These are phyloP conservation scores for Apis cerana DNA, from an alignment of 1,140 invertebrate genomes.

Conservation along the genomic window DNA sequence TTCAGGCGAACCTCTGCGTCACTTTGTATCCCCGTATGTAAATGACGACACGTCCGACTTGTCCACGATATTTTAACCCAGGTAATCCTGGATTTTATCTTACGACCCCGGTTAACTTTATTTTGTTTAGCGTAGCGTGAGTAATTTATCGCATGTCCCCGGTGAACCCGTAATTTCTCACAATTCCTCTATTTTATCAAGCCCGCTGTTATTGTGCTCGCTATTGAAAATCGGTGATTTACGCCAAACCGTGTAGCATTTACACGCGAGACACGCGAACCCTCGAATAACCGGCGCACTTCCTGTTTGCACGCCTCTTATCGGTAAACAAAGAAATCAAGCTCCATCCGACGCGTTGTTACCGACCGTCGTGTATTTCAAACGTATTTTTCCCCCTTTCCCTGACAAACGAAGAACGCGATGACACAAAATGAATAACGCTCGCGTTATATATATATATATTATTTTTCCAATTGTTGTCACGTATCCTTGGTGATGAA, in stretches of 20 bases:
- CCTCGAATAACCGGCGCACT: background rate
- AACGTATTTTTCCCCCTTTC: background rate
- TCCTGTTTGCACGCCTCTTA: slow-evolving; percentile 11
- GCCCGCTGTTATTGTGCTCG: background rate
- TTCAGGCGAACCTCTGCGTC: background rate
- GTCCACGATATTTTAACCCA: background rate
- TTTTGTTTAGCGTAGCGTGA: slow-evolving; percentile 2
- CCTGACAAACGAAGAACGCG: background rate
- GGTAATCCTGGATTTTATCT: slow-evolving; percentile 16
- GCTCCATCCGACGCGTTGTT: background rate
- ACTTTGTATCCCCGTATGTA: slow-evolving; percentile 30
- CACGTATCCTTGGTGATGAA: background rate
- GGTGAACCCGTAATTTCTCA: slow-evolving; percentile 1
- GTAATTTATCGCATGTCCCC: background rate
- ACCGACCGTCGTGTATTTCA: background rate
- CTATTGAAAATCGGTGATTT: slow-evolving; percentile 13
- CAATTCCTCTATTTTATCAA: background rate
- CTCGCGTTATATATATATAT: too few relatives aligned
- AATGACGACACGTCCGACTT: slow-evolving; percentile 13
- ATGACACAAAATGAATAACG: background rate
- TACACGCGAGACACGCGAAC: background rate
- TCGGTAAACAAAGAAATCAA: slow-evolving; percentile 29
- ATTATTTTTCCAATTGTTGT: background rate
- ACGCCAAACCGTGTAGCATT: background rate
- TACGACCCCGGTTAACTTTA: slow-evolving; percentile 30